Conservation (phyloP, 2,888 invertebrate species). For the Monochamus alternatus region DNA sequence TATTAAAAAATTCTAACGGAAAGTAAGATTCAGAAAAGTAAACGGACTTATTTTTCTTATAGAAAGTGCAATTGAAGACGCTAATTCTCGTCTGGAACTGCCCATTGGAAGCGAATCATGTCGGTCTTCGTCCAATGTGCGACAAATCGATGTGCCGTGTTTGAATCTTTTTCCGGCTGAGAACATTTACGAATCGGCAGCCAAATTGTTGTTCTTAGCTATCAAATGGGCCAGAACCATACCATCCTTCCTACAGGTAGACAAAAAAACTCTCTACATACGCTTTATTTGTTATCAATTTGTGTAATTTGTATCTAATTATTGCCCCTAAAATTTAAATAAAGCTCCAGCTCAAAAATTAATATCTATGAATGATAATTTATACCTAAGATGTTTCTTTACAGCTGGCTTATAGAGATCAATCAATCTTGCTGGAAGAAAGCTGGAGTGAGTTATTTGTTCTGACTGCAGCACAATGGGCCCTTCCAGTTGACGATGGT, state of each 20-base stretch:
- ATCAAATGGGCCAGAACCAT: conserved; percentile 88
- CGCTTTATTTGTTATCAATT: no score
- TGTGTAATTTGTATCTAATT: no score
- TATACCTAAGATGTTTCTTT: conserved; percentile 41
- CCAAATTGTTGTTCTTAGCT: conserved; percentile 83
- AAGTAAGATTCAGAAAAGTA: no score
- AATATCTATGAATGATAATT: no score
- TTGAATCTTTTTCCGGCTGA: conserved; percentile 75
- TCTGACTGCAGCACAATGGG: conserved; percentile 87
- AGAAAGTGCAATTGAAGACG: conserved; percentile 49
- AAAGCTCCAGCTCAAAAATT: no score
- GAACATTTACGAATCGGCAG: conserved; percentile 80
- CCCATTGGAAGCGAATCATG: conserved; percentile 61
- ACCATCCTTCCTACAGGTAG: conserved; percentile 82
- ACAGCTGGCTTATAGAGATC: conserved; percentile 80
- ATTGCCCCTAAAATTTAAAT: no score
- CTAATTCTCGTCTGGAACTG: conserved; percentile 60
- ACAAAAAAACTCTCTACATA: conserved; percentile 3
- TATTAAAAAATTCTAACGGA: no score
- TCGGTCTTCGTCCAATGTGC: conserved; percentile 43
- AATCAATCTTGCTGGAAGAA: conserved; percentile 81
- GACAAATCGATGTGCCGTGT: conserved; percentile 67
- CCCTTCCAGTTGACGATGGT: conserved; percentile 84
- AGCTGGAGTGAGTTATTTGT: conserved; percentile 91
- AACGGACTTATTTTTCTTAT: conserved; percentile 1